Evolutionary conservation across 30 jellyfish, hydroid and myxozoan genomes (phyloP).

Genomic region (Morbakka virulenta): DNA sequence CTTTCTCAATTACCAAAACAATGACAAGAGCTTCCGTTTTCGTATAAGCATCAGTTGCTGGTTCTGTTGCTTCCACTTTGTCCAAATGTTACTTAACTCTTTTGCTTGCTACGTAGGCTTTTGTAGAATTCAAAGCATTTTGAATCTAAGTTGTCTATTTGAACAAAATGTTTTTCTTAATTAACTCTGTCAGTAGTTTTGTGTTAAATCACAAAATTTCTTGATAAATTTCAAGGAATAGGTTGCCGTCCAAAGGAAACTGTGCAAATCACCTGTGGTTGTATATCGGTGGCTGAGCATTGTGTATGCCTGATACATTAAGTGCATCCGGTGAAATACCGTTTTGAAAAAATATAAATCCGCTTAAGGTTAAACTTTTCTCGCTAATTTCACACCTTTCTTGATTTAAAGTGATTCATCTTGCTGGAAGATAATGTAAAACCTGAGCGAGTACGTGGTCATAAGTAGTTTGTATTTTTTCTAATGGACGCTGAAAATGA

Average conservation of each 20-base stretch:
- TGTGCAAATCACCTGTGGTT: neutral
- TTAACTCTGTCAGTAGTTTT: conserved; percentile 1
- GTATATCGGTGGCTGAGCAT: neutral
- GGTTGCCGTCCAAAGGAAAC: neutral
- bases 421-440: neutral
- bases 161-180: too few relatives aligned
- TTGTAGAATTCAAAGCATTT: neutral
- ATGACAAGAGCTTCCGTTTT: conserved; percentile 21
- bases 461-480: conserved; percentile 2
- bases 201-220: neutral
- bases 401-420: neutral
- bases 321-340: neutral
- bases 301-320: neutral
- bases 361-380: conserved; percentile 2
- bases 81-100: conserved; percentile 38
- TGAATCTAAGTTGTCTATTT: neutral
- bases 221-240: neutral
- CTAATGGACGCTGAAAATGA: neutral
- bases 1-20: conserved; percentile 15
- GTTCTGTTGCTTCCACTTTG: neutral
- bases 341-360: neutral
- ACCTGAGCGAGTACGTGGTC: neutral
- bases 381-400: conserved; percentile 6
- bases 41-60: neutral
- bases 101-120: neutral